A percentile compares a stretch with the other conserved stretches of the same genome.
phyloP scores from a whole-genome alignment of 2,113 vertebrate species.

The Paratilapia polleni region DNA sequence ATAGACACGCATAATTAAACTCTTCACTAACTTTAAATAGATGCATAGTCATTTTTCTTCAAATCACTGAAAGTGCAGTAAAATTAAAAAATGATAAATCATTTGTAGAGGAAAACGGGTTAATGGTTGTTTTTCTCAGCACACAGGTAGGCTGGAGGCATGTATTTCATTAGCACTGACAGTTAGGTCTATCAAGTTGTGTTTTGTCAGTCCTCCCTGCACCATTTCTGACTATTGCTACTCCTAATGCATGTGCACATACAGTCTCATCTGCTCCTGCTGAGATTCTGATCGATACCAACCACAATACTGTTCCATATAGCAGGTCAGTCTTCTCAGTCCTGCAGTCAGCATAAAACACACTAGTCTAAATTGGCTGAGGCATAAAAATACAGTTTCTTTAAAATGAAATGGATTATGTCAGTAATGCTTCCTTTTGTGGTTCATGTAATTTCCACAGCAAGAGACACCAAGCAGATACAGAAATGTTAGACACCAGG shows the following conservation, averaged over 20 bases:
- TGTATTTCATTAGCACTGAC: background rate
- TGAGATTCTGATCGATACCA: conserved; percentile 7
- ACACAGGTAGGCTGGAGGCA: background rate
- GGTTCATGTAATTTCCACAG: conserved; percentile 18
- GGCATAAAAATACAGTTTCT: background rate
- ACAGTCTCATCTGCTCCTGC: background rate
- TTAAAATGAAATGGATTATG: background rate
- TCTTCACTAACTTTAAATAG: background rate
- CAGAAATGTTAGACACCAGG: background rate
- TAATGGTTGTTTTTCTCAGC: background rate
- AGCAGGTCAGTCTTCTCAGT: background rate
- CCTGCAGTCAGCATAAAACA: background rate
- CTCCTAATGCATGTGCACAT: background rate
- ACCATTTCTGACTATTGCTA: background rate
- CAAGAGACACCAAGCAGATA: conserved; percentile 6
- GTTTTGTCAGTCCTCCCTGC: background rate
- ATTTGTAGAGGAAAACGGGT: background rate
- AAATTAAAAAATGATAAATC: background rate
- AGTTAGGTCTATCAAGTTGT: background rate
- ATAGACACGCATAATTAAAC: background rate
- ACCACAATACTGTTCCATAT: background rate
- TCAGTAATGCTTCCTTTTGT: background rate
- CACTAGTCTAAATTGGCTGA: background rate
- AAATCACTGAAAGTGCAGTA: background rate
- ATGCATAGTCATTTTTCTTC: background rate